Conservation (phyloP, 1,140 invertebrate genomes). For the Drosophila bipectinata region DNA sequence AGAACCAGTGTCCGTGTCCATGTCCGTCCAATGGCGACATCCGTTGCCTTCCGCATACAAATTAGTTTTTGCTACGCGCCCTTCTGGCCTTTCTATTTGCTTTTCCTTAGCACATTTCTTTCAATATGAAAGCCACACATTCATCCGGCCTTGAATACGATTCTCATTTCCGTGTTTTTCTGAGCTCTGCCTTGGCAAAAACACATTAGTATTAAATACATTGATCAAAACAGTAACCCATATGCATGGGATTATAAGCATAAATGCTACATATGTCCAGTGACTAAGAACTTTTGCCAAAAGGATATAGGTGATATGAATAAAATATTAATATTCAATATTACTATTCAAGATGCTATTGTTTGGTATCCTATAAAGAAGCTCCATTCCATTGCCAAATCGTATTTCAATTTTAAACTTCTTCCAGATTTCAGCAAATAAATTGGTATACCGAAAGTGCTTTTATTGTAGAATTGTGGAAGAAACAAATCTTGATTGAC, state of each 20-base stretch:
- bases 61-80: conserved; percentile 68
- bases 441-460: neutral
- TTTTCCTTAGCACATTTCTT: neutral
- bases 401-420: neutral
- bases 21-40: conserved; percentile 47
- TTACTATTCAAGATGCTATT: too few relatives aligned
- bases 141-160: conserved; percentile 7
- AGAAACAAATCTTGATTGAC: conserved; percentile 13
- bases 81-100: conserved; percentile 3
- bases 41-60: conserved; percentile 68
- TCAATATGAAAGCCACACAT: conserved; percentile 8
- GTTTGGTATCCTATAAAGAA: too few relatives aligned
- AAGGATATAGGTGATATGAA: neutral
- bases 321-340: neutral
- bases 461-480: neutral
- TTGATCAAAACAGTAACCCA: conserved; percentile 46
- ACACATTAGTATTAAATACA: conserved; percentile 75
- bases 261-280: conserved; percentile 7
- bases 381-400: neutral
- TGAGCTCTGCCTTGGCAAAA: conserved; percentile 13
- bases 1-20: conserved; percentile 3
- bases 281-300: conserved; percentile 8
- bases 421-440: neutral
- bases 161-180: conserved; percentile 28
- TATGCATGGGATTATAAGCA: conserved; percentile 37